These are phyloP conservation scores for Proteles cristata DNA, from an alignment of 2,113 vertebrate species.

Conservation along the genomic window DNA sequence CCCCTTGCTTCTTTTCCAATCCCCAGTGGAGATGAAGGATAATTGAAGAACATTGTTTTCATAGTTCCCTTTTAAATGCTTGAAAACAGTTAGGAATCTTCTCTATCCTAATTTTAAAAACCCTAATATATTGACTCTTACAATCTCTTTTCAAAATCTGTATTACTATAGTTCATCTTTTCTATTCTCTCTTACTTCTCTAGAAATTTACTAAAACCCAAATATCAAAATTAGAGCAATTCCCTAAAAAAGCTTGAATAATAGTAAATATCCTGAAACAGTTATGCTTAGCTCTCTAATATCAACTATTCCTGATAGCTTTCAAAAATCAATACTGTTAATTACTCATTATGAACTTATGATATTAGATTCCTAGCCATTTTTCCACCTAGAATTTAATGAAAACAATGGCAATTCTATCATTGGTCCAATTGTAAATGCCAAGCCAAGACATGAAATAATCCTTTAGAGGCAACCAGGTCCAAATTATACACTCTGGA, in stretches of 20 bases:
- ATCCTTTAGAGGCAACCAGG: neutral
- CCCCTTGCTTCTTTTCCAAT: neutral
- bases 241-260: neutral
- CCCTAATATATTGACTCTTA: neutral
- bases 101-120: neutral
- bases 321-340: slow-evolving; percentile 22
- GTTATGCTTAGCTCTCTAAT: neutral
- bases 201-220: slow-evolving; percentile 47
- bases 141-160: slow-evolving; percentile 11
- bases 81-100: slow-evolving; percentile 41
- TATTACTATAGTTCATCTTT: neutral
- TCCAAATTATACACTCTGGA: neutral
- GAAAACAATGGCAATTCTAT: neutral
- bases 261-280: slow-evolving; percentile 28
- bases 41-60: neutral
- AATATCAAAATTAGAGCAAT: neutral
- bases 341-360: slow-evolving; percentile 9
- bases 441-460: neutral
- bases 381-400: neutral
- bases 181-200: neutral
- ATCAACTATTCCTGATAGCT: neutral
- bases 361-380: neutral
- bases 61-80: slow-evolving; percentile 22
- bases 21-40: neutral
- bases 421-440: neutral